These are phyloP conservation scores for Cantharis flavilabris DNA, from an alignment of 2,888 invertebrate species.

Conservation along the genomic window DNA sequence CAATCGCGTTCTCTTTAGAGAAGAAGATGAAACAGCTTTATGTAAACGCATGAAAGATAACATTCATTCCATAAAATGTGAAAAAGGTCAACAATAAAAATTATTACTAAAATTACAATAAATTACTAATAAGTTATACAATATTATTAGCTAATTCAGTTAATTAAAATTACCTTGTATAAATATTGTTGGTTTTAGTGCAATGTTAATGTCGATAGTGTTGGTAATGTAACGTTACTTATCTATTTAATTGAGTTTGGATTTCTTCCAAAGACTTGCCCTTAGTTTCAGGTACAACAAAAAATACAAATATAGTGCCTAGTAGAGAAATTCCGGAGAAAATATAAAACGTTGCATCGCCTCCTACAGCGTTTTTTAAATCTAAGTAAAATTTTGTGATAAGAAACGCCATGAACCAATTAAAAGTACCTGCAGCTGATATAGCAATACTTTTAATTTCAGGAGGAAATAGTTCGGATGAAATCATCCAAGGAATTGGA, in stretches of 20 bases:
- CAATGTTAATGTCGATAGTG: background rate
- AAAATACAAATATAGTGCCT: constrained; percentile 70
- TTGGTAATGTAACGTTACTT: background rate
- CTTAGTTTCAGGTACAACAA: constrained; percentile 70
- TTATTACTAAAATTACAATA: too few relatives aligned
- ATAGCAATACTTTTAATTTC: constrained; percentile 78
- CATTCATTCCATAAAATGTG: too few relatives aligned
- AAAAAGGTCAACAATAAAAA: too few relatives aligned
- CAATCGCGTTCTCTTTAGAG: too few relatives aligned
- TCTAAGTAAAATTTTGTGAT: constrained; percentile 75
- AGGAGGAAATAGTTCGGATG: constrained; percentile 79
- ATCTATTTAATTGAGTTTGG: constrained; percentile 56
- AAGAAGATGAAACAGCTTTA: too few relatives aligned
- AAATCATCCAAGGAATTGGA: constrained; percentile 87
- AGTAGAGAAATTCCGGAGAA: constrained; percentile 70
- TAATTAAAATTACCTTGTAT: background rate
- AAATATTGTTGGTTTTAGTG: background rate
- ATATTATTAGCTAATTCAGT: too few relatives aligned
- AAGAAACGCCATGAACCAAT: constrained; percentile 81
- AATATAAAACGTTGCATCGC: constrained; percentile 73
- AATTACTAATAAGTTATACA: too few relatives aligned
- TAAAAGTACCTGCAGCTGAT: constrained; percentile 79
- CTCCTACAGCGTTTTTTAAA: constrained; percentile 61
- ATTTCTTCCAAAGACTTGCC: constrained; percentile 73
- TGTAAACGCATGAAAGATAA: too few relatives aligned